Percentiles rank a stretch among this genome's conserved stretches.
Conservation (phyloP, 1,140 invertebrate genomes). For the Pogonomyrmex californicus region DNA sequence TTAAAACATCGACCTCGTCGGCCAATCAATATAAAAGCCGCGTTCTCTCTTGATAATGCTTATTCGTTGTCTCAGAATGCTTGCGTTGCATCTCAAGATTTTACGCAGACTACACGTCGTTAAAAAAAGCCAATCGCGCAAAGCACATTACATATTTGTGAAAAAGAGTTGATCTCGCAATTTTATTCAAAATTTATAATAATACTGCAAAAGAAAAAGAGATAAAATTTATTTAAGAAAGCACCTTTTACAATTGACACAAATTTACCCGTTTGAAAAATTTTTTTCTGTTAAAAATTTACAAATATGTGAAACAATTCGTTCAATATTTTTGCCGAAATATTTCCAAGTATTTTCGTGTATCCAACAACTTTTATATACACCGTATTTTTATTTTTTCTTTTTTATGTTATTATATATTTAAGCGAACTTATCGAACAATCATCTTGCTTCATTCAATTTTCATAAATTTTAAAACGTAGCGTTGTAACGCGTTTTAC, state of each 20-base stretch:
- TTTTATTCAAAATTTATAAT: background rate
- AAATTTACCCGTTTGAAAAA: background rate
- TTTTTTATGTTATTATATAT: conserved; percentile 19
- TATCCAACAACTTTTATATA: background rate
- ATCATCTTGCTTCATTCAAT: conserved; percentile 39
- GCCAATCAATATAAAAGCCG: conserved; percentile 60
- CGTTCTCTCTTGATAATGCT: conserved; percentile 50
- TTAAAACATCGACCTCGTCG: conserved; percentile 42
- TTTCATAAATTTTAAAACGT: conserved; percentile 62
- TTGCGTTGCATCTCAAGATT: conserved; percentile 51
- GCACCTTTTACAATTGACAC: background rate
- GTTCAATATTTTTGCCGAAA: conserved; percentile 9
- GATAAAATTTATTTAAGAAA: background rate
- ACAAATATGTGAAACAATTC: background rate
- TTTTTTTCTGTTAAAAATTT: background rate
- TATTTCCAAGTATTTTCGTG: conserved; percentile 17
- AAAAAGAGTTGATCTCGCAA: background rate
- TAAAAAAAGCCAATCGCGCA: conserved; percentile 10
- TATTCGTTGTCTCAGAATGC: conserved; percentile 48
- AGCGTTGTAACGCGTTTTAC: conserved; percentile 22
- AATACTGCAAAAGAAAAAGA: background rate
- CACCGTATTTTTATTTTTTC: background rate
- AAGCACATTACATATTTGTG: background rate
- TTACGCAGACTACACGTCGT: background rate
- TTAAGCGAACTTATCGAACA: conserved; percentile 38